phyloP scores from a whole-genome alignment of 2,888 invertebrate species.

The Boloria selene region DNA sequence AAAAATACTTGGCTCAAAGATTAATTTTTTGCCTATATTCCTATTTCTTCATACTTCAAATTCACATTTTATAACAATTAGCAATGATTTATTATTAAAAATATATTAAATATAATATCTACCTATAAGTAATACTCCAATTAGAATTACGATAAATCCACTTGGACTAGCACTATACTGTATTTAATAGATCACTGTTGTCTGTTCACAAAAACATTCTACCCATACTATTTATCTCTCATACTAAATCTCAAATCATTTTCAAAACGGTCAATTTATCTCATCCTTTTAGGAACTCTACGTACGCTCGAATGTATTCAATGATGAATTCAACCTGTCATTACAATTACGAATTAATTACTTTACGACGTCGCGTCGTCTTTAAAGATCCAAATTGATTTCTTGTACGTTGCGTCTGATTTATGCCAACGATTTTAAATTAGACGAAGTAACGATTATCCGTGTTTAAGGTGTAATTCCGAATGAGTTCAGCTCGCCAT shows the following conservation, averaged over 20 bases:
- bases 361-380: constrained; percentile 39
- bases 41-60: too few relatives aligned
- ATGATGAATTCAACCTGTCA: constrained; percentile 44
- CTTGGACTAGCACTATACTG: background rate
- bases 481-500: constrained; percentile 47
- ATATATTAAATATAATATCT: too few relatives aligned
- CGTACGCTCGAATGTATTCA: constrained; percentile 32
- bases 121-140: too few relatives aligned
- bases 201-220: background rate
- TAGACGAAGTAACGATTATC: constrained; percentile 61
- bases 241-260: constrained; percentile 11
- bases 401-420: constrained; percentile 47
- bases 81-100: too few relatives aligned
- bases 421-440: constrained; percentile 53
- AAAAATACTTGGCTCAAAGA: too few relatives aligned
- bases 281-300: constrained; percentile 28
- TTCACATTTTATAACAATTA: too few relatives aligned
- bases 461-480: constrained; percentile 60
- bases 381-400: constrained; percentile 46
- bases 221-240: background rate
- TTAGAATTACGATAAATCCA: too few relatives aligned
- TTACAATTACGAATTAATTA: constrained; percentile 46
- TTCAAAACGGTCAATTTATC: constrained; percentile 28
- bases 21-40: too few relatives aligned
- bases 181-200: background rate